Percentiles rank a stretch among this genome's conserved stretches.
These are phyloP conservation scores for Hymenochirus boettgeri DNA, from an alignment of 2,113 vertebrate genomes.

Conservation along the genomic window DNA sequence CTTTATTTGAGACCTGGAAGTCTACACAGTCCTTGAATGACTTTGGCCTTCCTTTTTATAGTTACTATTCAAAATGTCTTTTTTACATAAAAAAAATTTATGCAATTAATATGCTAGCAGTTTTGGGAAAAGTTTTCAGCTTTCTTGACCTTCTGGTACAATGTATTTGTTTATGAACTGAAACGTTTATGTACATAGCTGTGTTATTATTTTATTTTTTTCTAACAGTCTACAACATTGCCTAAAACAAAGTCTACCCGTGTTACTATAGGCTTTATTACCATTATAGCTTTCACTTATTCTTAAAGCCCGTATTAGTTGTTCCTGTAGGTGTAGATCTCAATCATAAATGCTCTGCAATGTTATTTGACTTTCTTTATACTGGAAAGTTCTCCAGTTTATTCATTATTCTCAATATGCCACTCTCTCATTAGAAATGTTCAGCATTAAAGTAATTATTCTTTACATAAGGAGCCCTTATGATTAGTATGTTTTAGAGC, in stretches of 20 bases:
- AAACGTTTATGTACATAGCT: slow-evolving; percentile 71
- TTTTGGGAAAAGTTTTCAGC: slow-evolving; percentile 73
- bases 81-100: slow-evolving; percentile 75
- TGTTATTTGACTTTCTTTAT: not conserved
- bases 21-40: slow-evolving; percentile 75
- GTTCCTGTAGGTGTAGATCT: not conserved
- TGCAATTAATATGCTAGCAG: slow-evolving; percentile 76
- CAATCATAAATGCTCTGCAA: not conserved
- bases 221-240: slow-evolving; percentile 54
- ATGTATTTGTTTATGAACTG: slow-evolving; percentile 70
- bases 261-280: not conserved
- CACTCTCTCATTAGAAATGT: no score
- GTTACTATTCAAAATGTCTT: slow-evolving; percentile 69
- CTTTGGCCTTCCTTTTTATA: slow-evolving; percentile 79
- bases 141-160: slow-evolving; percentile 80
- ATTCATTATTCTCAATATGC: no score
- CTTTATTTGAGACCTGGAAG: slow-evolving; percentile 73
- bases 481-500: no score
- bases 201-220: slow-evolving; percentile 55
- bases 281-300: slow-evolving; percentile 10
- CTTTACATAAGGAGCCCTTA: no score
- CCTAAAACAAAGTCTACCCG: slow-evolving; percentile 47
- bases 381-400: no score
- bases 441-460: no score
- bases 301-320: not conserved